Evolutionary conservation across 2,113 vertebrate genomes (phyloP).

Genomic region (Pollachius pollachius): DNA sequence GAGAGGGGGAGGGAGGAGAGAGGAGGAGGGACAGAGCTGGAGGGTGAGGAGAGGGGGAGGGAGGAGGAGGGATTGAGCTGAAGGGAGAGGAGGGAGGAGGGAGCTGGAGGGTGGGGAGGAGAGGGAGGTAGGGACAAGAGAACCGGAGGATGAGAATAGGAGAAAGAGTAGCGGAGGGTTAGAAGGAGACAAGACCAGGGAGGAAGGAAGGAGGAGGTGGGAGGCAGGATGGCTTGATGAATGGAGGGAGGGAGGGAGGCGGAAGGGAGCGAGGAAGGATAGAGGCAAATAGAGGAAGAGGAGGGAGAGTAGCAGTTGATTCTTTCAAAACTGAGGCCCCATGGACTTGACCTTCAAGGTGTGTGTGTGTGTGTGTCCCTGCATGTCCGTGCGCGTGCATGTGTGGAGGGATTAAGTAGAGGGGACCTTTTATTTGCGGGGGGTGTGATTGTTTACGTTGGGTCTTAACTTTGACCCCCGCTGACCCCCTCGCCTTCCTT

Average conservation of each 20-base stretch:
- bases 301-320: too few relatives aligned
- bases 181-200: too few relatives aligned
- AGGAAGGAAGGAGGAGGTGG: neutral
- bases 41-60: slow-evolving; percentile 77
- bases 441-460: neutral
- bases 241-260: neutral
- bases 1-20: too few relatives aligned
- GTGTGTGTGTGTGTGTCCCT: too few relatives aligned
- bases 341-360: too few relatives aligned
- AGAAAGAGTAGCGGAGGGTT: neutral
- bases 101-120: slow-evolving; percentile 43
- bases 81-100: slow-evolving; percentile 54
- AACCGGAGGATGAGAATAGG: slow-evolving; percentile 74
- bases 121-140: too few relatives aligned
- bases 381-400: too few relatives aligned
- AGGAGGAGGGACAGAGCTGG: slow-evolving; percentile 96
- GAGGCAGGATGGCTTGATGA: neutral
- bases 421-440: neutral
- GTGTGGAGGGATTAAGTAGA: neutral
- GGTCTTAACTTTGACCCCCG: neutral
- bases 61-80: too few relatives aligned
- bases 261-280: neutral
- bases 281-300: too few relatives aligned
- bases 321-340: too few relatives aligned
- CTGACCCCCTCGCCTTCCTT: neutral